A percentile compares a stretch with the other conserved stretches of the same genome.
Conservation (phyloP, 2,797 vertebrate species). For the Buceros bicornis region DNA sequence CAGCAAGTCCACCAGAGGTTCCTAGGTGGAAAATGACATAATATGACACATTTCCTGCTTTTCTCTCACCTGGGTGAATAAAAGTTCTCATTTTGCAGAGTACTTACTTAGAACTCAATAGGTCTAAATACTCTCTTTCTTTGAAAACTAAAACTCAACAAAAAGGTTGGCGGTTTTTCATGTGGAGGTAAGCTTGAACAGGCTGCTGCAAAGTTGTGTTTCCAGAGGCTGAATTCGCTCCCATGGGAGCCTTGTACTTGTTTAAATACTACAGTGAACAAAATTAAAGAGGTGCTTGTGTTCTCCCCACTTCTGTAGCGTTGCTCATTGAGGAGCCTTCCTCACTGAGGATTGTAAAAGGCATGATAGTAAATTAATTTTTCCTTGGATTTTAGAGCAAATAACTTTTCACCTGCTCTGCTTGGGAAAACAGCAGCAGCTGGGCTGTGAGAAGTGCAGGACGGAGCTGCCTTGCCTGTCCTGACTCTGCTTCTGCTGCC, state of each 20-base stretch:
- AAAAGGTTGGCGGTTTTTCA: neutral
- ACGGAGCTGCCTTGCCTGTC: neutral
- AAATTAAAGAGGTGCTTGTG: neutral
- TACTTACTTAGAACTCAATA: neutral
- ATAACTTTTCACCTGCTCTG: neutral
- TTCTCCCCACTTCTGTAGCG: neutral
- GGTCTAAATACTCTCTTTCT: neutral
- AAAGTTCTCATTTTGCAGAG: neutral
- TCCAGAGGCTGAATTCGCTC: neutral
- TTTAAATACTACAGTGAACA: neutral
- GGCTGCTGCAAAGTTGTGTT: neutral
- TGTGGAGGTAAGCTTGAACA: neutral
- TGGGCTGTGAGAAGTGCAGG: neutral
- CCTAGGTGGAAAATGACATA: constrained; percentile 39
- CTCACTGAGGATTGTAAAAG: neutral
- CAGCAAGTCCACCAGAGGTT: neutral
- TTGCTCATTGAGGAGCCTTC: neutral
- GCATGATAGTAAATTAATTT: neutral
- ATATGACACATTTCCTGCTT: constrained; percentile 46
- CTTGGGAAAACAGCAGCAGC: neutral
- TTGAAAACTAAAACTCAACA: neutral
- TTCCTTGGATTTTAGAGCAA: neutral
- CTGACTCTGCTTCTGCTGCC: neutral
- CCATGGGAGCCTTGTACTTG: neutral
- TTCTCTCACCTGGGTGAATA: constrained; percentile 39